Evolutionary conservation across 1,140 invertebrate genomes (phyloP), one percentile per base, ranked within the genome.

Genomic region (Melipona quadrifasciata): DNA sequence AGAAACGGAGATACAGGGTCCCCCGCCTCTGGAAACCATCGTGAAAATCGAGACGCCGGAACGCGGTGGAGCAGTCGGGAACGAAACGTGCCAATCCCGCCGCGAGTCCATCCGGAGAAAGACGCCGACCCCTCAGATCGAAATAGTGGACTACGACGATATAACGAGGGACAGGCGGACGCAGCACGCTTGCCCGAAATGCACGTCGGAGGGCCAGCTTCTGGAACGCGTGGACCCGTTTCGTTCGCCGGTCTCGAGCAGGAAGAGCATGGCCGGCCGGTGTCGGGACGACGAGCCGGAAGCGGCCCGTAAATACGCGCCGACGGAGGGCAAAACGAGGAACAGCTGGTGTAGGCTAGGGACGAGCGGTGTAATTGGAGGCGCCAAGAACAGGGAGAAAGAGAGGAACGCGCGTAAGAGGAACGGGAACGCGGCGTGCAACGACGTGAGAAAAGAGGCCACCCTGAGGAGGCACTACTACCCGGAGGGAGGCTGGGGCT

Each of bases 401-500:
- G 73, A 84, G 51, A 81, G 34, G 17, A 6, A 27, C 64, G 53
- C 39, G 5, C 64, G 34, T 24, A 68, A n/a, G 64, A 86, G 17
- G 51, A 79, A 82, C 31, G 72, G 84, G 3, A 55, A 39, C 12
- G 39, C 72, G 53, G 73, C 67, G 31, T 39, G 55, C 3, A 65
- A 88, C 65, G 94, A 94, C 87, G 90, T 91, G 10, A 90, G 91
- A 12, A 95, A 95, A 65, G 91, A 92, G 68, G 91, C 92, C 51
- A 95, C 93, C 51, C 83, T 96, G 16, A 93, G 93, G 17, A 91
- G 95, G 87, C 95, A 96, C 82, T 96, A 96, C 91, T 96, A 96
- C 87, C 96, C 96, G 0, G 96, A 96, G 87, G 96, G 96, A 21
- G 96, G 96, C 8, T 96, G 96, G 96, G 96, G 96, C 24, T 96